These are phyloP conservation scores for Labroides dimidiatus DNA, from an alignment of 2,797 vertebrate genomes.

Conservation along the genomic window DNA sequence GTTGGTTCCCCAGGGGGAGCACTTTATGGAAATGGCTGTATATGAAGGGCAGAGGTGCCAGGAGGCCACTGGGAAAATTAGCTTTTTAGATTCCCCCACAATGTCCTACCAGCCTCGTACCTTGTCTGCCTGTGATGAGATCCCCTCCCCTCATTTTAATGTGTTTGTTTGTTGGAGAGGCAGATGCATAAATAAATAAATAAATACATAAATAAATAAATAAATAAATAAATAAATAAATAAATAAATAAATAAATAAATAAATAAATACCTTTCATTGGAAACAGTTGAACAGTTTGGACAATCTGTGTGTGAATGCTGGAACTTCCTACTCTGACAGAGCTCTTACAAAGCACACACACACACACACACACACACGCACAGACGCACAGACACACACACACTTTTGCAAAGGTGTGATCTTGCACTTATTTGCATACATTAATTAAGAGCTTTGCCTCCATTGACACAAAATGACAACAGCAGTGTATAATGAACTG, in stretches of 20 bases:
- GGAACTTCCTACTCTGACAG: conserved; percentile 46
- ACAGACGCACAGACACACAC: neutral
- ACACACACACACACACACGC: conserved; percentile 45
- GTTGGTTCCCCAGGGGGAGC: conserved; percentile 78
- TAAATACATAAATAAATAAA: conserved; percentile 23
- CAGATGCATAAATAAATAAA: conserved; percentile 30
- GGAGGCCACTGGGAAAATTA: conserved; percentile 75
- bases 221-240: conserved; percentile 26
- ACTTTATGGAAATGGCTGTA: conserved; percentile 82
- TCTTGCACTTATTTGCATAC: conserved; percentile 72
- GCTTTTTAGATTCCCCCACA: conserved; percentile 76
- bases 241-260: conserved; percentile 34
- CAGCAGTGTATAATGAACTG: conserved; percentile 47
- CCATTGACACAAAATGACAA: conserved; percentile 62
- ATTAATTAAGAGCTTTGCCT: conserved; percentile 71
- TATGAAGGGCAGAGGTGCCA: conserved; percentile 73
- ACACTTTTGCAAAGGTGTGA: conserved; percentile 70
- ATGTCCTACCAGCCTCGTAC: conserved; percentile 55
- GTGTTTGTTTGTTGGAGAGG: conserved; percentile 50
- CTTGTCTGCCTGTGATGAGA: conserved; percentile 41
- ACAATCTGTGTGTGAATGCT: conserved; percentile 16
- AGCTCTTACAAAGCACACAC: conserved; percentile 81
- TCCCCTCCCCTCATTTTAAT: conserved; percentile 48
- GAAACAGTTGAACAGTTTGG: conserved; percentile 14
- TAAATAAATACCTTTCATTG: conserved; percentile 10